Conservation (phyloP, 2,113 vertebrate genomes). For the Brachypteracias leptosomus region DNA sequence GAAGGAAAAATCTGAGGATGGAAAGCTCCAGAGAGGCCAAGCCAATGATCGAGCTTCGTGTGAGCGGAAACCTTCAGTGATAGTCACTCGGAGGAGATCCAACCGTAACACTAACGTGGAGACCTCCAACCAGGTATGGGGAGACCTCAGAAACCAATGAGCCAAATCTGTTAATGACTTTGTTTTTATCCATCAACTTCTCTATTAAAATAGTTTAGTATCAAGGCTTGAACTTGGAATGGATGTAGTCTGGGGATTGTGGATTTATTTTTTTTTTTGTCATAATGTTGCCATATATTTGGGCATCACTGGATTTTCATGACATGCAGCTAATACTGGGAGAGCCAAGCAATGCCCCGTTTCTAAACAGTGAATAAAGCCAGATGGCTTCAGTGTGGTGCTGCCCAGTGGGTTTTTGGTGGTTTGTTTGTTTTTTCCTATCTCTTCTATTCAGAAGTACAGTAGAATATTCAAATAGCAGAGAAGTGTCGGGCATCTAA, state of each 20-base stretch:
- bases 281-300: neutral
- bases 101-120: conserved; percentile 83
- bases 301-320: neutral
- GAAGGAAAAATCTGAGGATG: conserved; percentile 74
- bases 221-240: neutral
- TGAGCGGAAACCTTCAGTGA: conserved; percentile 90
- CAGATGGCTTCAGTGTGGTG: neutral
- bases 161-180: neutral
- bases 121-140: conserved; percentile 81
- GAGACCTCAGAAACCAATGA: neutral
- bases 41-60: conserved; percentile 71
- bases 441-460: neutral
- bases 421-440: neutral
- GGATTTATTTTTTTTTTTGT: neutral
- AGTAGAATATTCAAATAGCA: neutral
- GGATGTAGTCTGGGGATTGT: neutral
- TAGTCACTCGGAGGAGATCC: conserved; percentile 90
- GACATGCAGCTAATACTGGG: neutral
- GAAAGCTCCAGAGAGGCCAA: conserved; percentile 70
- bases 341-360: neutral
- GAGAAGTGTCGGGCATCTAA: neutral
- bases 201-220: neutral
- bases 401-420: neutral
- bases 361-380: neutral
- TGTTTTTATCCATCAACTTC: neutral